Conservation (phyloP, 1,140 invertebrate genomes). For the Phortica variegata region DNA sequence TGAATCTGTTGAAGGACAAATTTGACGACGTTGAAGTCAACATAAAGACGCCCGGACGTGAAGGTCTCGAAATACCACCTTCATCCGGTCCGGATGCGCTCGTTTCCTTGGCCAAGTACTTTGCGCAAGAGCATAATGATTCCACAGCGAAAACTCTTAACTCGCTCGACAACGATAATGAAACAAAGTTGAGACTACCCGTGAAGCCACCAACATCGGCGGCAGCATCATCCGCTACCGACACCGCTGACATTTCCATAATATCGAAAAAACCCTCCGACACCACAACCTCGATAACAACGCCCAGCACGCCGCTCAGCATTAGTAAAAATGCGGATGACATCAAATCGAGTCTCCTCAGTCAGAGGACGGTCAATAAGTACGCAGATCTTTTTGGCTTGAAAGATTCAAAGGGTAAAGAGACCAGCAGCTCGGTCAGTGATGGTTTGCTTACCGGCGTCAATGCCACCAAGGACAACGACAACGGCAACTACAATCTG, state of each 20-base stretch:
- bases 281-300: conserved; percentile 35
- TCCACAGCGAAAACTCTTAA: conserved; percentile 48
- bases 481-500: conserved; percentile 22
- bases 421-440: conserved; percentile 14
- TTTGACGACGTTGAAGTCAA: conserved; percentile 40
- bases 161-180: background rate
- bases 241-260: too few species aligned
- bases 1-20: conserved; percentile 48
- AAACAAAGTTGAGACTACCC: conserved; percentile 16
- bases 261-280: conserved; percentile 41
- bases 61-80: conserved; percentile 66
- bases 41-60: conserved; percentile 49
- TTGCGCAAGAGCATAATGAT: conserved; percentile 68
- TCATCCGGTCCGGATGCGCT: conserved; percentile 73
- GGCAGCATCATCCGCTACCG: conserved; percentile 16
- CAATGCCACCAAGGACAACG: conserved; percentile 28
- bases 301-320: conserved; percentile 26
- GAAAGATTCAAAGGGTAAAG: conserved; percentile 17
- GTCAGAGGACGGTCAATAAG: conserved; percentile 62
- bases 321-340: conserved; percentile 49
- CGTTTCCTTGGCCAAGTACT: conserved; percentile 75
- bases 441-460: conserved; percentile 16
- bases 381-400: conserved; percentile 62
- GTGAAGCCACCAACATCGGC: conserved; percentile 20
- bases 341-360: conserved; percentile 60